These are phyloP conservation scores for Pomacea canaliculata DNA, from an alignment of 2,888 invertebrate species.

Conservation along the genomic window DNA sequence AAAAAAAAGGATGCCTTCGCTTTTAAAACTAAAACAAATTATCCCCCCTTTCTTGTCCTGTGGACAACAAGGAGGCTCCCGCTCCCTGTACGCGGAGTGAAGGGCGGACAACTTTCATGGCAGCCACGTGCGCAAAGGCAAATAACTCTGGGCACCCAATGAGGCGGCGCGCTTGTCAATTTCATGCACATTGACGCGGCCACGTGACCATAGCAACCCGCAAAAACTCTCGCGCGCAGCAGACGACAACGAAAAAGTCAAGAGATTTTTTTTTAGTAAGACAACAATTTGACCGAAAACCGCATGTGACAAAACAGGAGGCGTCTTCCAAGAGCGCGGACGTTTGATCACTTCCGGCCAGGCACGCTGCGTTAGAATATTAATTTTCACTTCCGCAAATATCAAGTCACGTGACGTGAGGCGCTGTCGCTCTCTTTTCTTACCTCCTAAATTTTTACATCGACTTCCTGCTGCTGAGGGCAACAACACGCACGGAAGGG, in stretches of 20 bases:
- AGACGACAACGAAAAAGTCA: not conserved
- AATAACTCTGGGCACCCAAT: constrained; percentile 9
- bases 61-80: no score
- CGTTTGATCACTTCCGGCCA: constrained; percentile 14
- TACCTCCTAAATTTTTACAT: no score
- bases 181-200: constrained; percentile 5
- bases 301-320: constrained; percentile 10
- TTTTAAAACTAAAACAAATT: no score
- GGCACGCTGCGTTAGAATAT: constrained; percentile 14
- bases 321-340: not conserved
- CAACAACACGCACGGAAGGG: no score
- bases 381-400: constrained; percentile 18
- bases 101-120: constrained; percentile 4
- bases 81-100: not conserved
- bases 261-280: constrained; percentile 2
- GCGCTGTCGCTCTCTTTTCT: no score
- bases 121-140: constrained; percentile 17
- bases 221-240: not conserved
- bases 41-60: no score
- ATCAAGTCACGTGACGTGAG: constrained; percentile 4
- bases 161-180: constrained; percentile 14
- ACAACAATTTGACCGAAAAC: constrained; percentile 11
- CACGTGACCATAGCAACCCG: constrained; percentile 2
- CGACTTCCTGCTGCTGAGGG: no score
- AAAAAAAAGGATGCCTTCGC: no score